Base-by-base conservation (phyloP, 2,888 invertebrate species). In the Octodonta nipae region DNA sequence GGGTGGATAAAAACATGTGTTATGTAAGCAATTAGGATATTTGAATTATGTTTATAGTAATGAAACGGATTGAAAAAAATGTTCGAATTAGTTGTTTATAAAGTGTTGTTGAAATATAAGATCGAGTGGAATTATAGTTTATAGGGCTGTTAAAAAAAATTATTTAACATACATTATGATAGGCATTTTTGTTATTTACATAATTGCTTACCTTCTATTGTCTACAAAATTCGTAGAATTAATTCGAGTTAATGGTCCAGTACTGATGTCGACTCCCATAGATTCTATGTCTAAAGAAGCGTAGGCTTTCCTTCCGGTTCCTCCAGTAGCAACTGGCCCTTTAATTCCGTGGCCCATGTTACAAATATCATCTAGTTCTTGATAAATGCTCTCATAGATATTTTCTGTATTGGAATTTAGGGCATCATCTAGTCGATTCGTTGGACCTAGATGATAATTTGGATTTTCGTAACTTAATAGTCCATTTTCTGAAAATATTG, bases 401-500 rank as follows among this genome's bases (percentile, higher is more conserved):
- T 68, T 66, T 38, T 67, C 66, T 32, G 66, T 66, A 45, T 68
- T 70, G 46, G 73, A 75, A 58, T 77, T 78, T 51, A 74, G 68
- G 30, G 79, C 81, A 50, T 83, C 80, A 64, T 81, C 81, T 54
- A 85, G 68, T 5, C 78, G 70, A 25, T 45, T 44, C 27, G 78
- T 73, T 36, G 82, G 78, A 56, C 79, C 79, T 67, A 84, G 63
- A 55, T 83, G 84, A 64, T 88, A 88, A 66, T 88, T 88, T 14
- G 88, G 87, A 62, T 88, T 88, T 67, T 87, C 84, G 66, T 87
- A 88, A 52, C 87, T 87, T 57, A 86, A 70, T 44, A 85, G 75
- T 60, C 87, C 87, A 71, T 85, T 85, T 69, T 87, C 87, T 87
- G 75, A 26, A 67, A 70, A n/a, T n/a, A n/a, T n/a, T n/a, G n/a